Percentiles rank a stretch among this genome's conserved stretches.
phyloP scores from a whole-genome alignment of 2,888 invertebrate species.

The Tachina lurida region DNA sequence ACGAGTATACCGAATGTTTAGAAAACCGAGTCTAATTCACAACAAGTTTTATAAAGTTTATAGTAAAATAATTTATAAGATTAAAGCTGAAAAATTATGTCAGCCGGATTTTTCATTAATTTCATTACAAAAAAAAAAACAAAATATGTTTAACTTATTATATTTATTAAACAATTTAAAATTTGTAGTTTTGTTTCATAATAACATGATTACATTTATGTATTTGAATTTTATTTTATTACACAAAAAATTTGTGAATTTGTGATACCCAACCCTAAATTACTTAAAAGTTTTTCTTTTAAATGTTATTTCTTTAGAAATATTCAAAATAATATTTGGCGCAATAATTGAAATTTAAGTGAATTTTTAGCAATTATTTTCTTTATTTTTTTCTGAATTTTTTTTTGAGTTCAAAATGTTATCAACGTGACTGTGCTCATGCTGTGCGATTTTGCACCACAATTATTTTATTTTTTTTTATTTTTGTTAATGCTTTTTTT shows the following conservation, averaged over 20 bases:
- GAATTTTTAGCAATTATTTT: conserved; percentile 49
- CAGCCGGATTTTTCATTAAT: too few relatives aligned
- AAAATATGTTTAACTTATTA: too few relatives aligned
- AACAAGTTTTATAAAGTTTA: too few relatives aligned
- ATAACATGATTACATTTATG: not conserved
- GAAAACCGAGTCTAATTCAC: too few relatives aligned
- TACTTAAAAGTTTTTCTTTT: conserved; percentile 3
- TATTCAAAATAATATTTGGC: conserved; percentile 4
- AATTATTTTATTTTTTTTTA: not conserved
- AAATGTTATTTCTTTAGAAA: conserved; percentile 6
- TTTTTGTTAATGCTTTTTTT: not conserved
- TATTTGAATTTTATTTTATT: conserved; percentile 4
- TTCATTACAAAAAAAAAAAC: not conserved
- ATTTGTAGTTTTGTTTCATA: not conserved
- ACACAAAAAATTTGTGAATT: not conserved
- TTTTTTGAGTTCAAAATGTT: conserved; percentile 77
- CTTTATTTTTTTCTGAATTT: too few relatives aligned
- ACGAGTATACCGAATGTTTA: too few relatives aligned
- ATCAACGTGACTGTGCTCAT: conserved; percentile 77
- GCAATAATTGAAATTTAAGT: conserved; percentile 72
- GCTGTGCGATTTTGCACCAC: conserved; percentile 26
- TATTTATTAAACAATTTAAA: too few relatives aligned
- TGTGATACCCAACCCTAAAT: conserved; percentile 21
- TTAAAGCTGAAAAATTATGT: too few relatives aligned
- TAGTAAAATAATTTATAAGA: too few relatives aligned